Base-by-base conservation (phyloP, 2,113 vertebrate species). In the Ochotona princeps region DNA sequence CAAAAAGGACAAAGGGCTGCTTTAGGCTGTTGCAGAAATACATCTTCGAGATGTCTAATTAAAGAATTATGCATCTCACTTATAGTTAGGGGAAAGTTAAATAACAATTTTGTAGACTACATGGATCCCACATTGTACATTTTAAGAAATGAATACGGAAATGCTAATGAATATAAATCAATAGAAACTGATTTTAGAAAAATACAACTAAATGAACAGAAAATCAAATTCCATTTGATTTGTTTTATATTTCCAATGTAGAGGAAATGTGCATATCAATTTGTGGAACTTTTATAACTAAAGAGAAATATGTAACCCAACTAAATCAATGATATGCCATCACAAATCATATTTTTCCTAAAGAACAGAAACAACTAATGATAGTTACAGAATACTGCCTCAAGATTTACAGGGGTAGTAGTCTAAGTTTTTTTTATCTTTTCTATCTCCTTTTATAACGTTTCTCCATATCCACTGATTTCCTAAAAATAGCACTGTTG, bases 171-270 rank as follows among this genome's bases (percentile, higher is more conserved):
- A 30, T 47, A 61, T 60, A 54, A 93, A 92, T 2, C 54, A 51
- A 47, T 10, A 75, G 11, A 84, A 15, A 23, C 28, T 85, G 75
- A 90, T 83, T 93, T 93, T 57, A 89, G n/a, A 76, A 79, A 17
- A 73, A 70, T 47, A 47, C 21, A 4, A 54, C 25, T 91, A 80
- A 76, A 75, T 51, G 14, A 80, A 9, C 65, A 86, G 93, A 75
- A 1, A 86, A 57, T 84, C 81, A 14, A 93, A 61, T 0, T 75
- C 7, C 30, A 80, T 44, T 86, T 93, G 30, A 11, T 84, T 54
- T 84, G 20, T 66, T 35, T 44, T 63, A 25, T 32, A 83, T 89
- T 78, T 26, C 23, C 83, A 80, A 95, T 79, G 25, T 72, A 63
- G 12, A 87, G 7, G 69, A 21, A 90, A 30, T 30, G 17, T 79